Evolutionary conservation across 2,797 vertebrate genomes (phyloP).

Genomic region (Hirundo rustica): DNA sequence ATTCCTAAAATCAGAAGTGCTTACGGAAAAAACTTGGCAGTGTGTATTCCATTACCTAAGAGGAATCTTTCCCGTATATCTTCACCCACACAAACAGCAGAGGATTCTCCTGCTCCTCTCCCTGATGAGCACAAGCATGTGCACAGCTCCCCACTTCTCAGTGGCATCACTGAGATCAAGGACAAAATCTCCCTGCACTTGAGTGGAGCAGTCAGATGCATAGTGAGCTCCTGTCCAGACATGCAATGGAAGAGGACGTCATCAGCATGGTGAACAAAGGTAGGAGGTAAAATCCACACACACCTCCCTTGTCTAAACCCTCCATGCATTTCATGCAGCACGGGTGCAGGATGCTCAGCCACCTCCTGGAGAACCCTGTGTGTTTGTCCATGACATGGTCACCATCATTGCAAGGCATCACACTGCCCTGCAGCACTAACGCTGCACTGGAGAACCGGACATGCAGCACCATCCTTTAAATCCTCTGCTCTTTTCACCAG

Average conservation of each 20-base stretch:
- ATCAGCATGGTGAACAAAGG: neutral
- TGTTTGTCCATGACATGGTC: neutral
- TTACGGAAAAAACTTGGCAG: neutral
- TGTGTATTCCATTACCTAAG: fast-evolving
- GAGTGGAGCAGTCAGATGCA: neutral
- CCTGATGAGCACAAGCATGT: neutral
- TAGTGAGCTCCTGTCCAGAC: neutral
- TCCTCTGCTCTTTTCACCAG: neutral
- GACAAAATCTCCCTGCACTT: neutral
- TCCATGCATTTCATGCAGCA: fast-evolving
- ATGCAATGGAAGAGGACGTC: neutral
- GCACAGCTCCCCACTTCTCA: neutral
- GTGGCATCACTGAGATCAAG: neutral
- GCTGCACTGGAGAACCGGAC: neutral
- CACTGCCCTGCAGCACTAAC: neutral
- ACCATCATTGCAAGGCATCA: neutral
- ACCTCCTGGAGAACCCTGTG: neutral
- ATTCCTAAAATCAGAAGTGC: neutral
- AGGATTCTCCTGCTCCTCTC: neutral
- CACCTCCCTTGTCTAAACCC: neutral
- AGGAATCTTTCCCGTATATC: neutral
- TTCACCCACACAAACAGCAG: neutral
- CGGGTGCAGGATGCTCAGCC: neutral
- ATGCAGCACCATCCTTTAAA: neutral
- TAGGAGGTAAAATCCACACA: neutral